These are phyloP conservation scores for Sus scrofa DNA, from an alignment of 2,113 vertebrate genomes.

Conservation along the genomic window DNA sequence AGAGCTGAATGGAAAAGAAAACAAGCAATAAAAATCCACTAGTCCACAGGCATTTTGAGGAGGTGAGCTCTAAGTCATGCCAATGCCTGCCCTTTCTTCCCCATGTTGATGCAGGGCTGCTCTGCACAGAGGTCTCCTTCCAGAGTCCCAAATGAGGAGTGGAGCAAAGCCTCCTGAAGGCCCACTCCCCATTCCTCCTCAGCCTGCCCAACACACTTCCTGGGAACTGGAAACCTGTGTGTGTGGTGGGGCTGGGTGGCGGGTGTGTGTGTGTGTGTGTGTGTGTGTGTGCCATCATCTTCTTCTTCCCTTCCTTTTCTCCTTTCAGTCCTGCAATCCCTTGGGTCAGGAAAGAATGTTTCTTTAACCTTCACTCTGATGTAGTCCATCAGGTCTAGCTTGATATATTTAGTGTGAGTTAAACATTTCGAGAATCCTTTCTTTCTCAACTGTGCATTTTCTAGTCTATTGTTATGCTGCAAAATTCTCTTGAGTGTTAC, in stretches of 20 bases:
- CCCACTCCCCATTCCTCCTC: background rate
- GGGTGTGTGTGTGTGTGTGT: too few relatives aligned
- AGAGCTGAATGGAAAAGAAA: background rate
- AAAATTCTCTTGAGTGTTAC: background rate
- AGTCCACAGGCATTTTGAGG: background rate
- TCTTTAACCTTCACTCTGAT: background rate
- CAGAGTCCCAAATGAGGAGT: background rate
- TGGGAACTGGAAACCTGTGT: background rate
- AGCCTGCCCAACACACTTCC: background rate
- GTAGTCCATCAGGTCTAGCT: background rate
- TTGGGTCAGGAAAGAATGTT: background rate
- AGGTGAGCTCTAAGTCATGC: background rate
- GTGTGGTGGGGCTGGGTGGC: fast-evolving
- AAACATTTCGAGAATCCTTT: background rate
- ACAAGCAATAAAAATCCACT: background rate
- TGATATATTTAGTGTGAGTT: background rate
- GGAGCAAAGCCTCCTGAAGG: too few relatives aligned
- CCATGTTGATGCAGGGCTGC: background rate
- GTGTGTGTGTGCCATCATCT: fast-evolving
- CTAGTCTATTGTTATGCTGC: background rate
- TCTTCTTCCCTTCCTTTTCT: background rate
- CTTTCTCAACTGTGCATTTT: background rate
- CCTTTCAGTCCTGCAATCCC: background rate
- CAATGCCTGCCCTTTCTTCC: background rate
- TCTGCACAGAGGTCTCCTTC: too few relatives aligned